Percentiles rank a stretch among this genome's conserved stretches.
phyloP scores from a whole-genome alignment of 2,113 vertebrate species.

The Brachionichthys hirsutus region DNA sequence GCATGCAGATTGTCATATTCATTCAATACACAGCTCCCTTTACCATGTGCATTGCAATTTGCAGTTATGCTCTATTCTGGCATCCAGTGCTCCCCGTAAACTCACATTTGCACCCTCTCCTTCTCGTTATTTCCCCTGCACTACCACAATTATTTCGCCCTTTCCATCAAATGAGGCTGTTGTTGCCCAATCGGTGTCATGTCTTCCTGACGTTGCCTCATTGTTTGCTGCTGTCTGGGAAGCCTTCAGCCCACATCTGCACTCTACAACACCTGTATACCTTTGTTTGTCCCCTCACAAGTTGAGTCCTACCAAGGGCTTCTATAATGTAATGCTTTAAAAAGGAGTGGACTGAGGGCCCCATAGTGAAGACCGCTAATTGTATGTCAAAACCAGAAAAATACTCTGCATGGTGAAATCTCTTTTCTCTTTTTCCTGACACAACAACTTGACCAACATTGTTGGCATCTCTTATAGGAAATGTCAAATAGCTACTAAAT shows the following conservation, averaged over 20 bases:
- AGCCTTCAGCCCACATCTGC: conserved; percentile 6
- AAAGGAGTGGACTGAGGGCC: too few species aligned
- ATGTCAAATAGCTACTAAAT: too few species aligned
- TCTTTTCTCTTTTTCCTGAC: too few species aligned
- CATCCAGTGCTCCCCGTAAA: conserved; percentile 9
- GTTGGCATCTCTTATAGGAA: too few species aligned
- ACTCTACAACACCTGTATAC: neutral
- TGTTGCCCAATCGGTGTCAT: conserved; percentile 3
- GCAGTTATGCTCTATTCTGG: conserved; percentile 36
- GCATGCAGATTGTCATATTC: conserved; percentile 11
- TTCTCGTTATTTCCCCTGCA: neutral
- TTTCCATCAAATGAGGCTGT: conserved; percentile 4
- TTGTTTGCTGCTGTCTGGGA: conserved; percentile 16
- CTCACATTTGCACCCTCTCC: conserved; percentile 11
- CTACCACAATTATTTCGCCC: conserved; percentile 2
- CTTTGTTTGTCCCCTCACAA: conserved; percentile 3
- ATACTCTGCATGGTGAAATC: too few species aligned
- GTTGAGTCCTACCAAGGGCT: too few species aligned
- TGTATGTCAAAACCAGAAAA: too few species aligned
- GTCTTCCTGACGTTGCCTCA: conserved; percentile 13
- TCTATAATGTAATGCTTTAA: too few species aligned
- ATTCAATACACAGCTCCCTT: neutral
- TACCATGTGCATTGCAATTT: conserved; percentile 8
- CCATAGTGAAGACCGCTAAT: too few species aligned
- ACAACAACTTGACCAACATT: too few species aligned